Evolutionary conservation across 2,888 invertebrate genomes (phyloP), one percentile per base, ranked within the genome.

Genomic region (Megastigmus dorsalis): DNA sequence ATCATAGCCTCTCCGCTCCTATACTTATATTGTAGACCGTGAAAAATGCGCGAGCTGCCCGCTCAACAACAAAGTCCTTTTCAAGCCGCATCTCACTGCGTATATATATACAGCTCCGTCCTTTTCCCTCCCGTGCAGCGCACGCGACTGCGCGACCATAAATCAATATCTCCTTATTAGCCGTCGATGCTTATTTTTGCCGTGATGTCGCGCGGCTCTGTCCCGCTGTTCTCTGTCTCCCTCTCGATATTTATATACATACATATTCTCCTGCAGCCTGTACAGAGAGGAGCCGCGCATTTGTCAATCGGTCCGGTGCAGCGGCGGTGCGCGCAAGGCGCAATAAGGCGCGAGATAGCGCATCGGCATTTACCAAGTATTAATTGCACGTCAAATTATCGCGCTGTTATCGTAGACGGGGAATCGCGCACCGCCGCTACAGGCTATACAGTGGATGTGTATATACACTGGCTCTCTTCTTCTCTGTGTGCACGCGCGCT

Each of bases 301-400:
- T 72, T 59, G 72, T 65, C 72, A 65, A 30, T 26, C 54, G 13
- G 3, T 20, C 28, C n/a, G n/a, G n/a, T n/a, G n/a, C n/a, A n/a
- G n/a, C n/a, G n/a, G n/a, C n/a, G n/a, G n/a, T n/a, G n/a, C n/a
- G n/a, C n/a, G n/a, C n/a, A n/a, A n/a, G n/a, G n/a, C n/a, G n/a
- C n/a, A n/a, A n/a, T n/a, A n/a, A n/a, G 59, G 48, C 48, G 68
- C 33, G 41, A 73, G 78, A 79, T 77, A 71, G 77, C 74, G 63
- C 75, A 71, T 78, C 78, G 78, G 76, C 78, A 77, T 79, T 83
- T 80, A 79, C 77, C 63, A 50, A 57, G 74, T 79, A 80, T 84
- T 83, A 83, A 83, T 83, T 82, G 79, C 79, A 62, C 79, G 79
- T 79, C 80, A 78, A 79, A 78, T 81, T 80, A 78, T 79, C 79